Evolutionary conservation across 2,797 vertebrate species (phyloP), one percentile per base, ranked within the genome.

Genomic region (Pangasius krempfi): DNA sequence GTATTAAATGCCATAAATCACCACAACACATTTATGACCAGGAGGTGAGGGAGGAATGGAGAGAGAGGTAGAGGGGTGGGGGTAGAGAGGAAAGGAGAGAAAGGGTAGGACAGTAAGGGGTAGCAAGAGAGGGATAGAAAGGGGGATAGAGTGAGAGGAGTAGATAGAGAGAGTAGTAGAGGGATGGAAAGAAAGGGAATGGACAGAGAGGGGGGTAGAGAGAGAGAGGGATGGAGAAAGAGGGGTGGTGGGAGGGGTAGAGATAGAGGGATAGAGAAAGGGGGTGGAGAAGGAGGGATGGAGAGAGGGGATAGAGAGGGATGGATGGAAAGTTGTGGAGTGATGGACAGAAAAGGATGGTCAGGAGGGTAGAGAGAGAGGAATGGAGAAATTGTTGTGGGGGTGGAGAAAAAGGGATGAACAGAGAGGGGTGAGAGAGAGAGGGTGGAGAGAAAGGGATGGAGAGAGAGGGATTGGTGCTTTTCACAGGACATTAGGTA

Each of bases 401-500:
- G 72, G 10, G 10, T 20, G 3, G 40, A 22, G 20, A 47, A 9
- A 75, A 30, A 12, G 16, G 47, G 27, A 79, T 52, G 18, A 22
- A 16, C 5, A 78, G 47, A 30, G 5, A 18, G n/a, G 27, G 5
- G 5, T 2, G 5, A 54, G 3, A 54, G 2, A 54, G n/a, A 13
- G 5, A 18, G 50, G 5, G 12, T 7, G 16, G n/a, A n/a, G 25
- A 33, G 52, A 52, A 5, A 79, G 14, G 30, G 18, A 37, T 33
- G 33, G 54, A 22, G 79, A 13, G 20, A 60, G 33, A 33, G n/a
- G 76, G 54, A 73, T 56, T 8, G 60, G 22, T 64, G 25, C 9
- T 14, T 72, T 52, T 82, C 40, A 33, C 66, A 64, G 72, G 60
- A 70, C 33, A 81, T 79, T 78, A 79, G 82, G 58, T 73, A 81